These are phyloP conservation scores for Linyphia triangularis DNA, from an alignment of 2,888 invertebrate genomes.

Conservation along the genomic window DNA sequence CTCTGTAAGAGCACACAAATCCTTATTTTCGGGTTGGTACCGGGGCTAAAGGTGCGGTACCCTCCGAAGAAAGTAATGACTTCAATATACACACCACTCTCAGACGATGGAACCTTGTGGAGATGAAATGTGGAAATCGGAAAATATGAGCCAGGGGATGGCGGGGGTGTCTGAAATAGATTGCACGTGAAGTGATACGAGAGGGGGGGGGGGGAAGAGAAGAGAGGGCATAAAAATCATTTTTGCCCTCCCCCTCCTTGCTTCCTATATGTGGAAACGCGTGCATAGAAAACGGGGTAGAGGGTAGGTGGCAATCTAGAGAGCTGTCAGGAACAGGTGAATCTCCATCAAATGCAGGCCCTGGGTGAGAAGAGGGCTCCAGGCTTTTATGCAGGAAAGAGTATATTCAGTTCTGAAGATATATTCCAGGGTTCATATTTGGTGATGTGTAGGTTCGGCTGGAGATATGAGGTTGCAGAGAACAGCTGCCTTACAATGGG, in stretches of 20 bases:
- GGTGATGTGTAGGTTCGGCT: neutral
- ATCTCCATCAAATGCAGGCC: constrained; percentile 65
- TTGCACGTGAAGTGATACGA: constrained; percentile 62
- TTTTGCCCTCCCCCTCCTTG: constrained; percentile 19
- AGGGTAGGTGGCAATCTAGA: constrained; percentile 49
- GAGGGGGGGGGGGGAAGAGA: constrained; percentile 22
- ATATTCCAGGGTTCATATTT: neutral
- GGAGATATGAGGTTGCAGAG: neutral
- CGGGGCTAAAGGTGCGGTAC: neutral
- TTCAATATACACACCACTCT: constrained; percentile 68
- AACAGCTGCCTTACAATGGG: neutral
- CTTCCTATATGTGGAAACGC: neutral
- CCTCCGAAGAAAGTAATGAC: constrained; percentile 60
- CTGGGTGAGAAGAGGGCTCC: constrained; percentile 26
- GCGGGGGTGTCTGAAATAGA: constrained; percentile 53
- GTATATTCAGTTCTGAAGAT: constrained; percentile 16
- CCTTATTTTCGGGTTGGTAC: constrained; percentile 4
- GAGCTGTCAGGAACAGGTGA: constrained; percentile 71
- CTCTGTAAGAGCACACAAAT: constrained; percentile 27
- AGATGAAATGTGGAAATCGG: constrained; percentile 69
- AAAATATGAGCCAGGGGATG: constrained; percentile 63
- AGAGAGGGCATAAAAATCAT: constrained; percentile 54
- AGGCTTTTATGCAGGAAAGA: neutral
- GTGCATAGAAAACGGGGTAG: constrained; percentile 29
- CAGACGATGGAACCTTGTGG: constrained; percentile 15